Evolutionary conservation across 2,888 invertebrate genomes (phyloP), one percentile per base, ranked within the genome.

Genomic region (Dynastes hyllus): DNA sequence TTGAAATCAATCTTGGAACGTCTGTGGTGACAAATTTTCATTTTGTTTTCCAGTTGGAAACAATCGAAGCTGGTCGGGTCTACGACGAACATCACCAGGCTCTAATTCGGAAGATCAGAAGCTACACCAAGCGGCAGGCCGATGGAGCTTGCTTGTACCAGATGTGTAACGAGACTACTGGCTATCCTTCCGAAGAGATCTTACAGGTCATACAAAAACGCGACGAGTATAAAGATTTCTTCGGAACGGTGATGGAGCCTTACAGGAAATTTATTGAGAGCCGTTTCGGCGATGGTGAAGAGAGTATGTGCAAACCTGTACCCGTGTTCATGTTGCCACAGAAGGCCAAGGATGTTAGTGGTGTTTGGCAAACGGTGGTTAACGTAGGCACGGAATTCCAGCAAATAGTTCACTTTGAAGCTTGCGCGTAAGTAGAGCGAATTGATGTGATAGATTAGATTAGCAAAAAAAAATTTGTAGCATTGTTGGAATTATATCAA

Each of bases 191-290:
- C 9, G 55, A 78, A 2, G 51, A 58, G 13, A 78, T 81, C 27
- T 65, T 53, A 61, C 22, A 45, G 27, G 53, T 80, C 3, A 67
- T 80, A 8, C 53, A 78, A 11, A 73, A 79, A 51, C 53, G 73
- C n/a, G 16, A 51, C 6, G 76, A 63, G 29, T 63, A 78, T 4
- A 67, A 76, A 22, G 65, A 78, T 9, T 78, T 78, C 27, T 81
- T 81, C 53, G 81, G 81, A 27, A 76, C 79, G n/a, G 58, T 81
- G 9, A 78, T 81, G 22, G 76, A 67, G 51, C 80, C 81, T 6
- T 51, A 69, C 11, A 71, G 76, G 22, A 8, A 13, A 6, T 40
- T 32, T 9, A 29, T 71, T n/a, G 13, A 27, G n/a, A 58, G 27
- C 16, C 75, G 65, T 27, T 58, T 61, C 55, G 29, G 3, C 29